Conservation (phyloP, 2,888 invertebrate species). For the Nowickia ferox region DNA sequence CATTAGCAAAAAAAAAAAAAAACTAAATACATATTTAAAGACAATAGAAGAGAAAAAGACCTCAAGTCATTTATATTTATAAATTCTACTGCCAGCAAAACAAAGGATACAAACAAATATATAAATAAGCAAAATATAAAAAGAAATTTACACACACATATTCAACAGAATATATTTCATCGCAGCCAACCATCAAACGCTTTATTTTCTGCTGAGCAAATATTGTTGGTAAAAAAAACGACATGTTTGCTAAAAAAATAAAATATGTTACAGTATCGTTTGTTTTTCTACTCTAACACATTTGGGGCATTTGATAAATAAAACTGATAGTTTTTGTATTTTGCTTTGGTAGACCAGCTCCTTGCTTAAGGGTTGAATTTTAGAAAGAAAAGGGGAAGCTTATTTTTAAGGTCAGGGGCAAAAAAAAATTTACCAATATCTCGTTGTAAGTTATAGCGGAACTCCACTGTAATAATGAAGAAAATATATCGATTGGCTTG, state of each 20-base stretch:
- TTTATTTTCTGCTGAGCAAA: conserved; percentile 11
- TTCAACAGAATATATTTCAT: conserved; percentile 12
- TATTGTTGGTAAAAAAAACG: neutral
- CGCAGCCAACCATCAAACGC: conserved; percentile 18
- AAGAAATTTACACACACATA: neutral
- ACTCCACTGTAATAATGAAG: too few relatives aligned
- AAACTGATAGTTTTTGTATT: too few relatives aligned
- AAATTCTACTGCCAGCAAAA: conserved; percentile 77
- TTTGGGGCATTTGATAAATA: neutral
- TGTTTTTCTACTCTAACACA: neutral
- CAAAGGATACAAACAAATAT: conserved; percentile 61
- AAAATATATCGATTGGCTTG: too few relatives aligned
- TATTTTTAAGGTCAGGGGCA: too few relatives aligned
- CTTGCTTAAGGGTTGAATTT: neutral
- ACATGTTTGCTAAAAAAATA: conserved; percentile 24
- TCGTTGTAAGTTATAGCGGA: too few relatives aligned
- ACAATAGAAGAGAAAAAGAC: conserved; percentile 23
- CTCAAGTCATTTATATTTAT: conserved; percentile 83
- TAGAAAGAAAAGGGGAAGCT: too few relatives aligned
- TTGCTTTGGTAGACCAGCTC: too few relatives aligned
- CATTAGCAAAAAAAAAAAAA: conserved; percentile 11
- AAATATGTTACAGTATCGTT: neutral
- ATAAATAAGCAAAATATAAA: conserved; percentile 62
- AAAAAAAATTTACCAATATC: too few relatives aligned
- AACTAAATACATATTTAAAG: conserved; percentile 29